A percentile compares a stretch with the other conserved stretches of the same genome.
These are phyloP conservation scores for Catocala nupta DNA, from an alignment of 2,888 invertebrate species.

Conservation along the genomic window DNA sequence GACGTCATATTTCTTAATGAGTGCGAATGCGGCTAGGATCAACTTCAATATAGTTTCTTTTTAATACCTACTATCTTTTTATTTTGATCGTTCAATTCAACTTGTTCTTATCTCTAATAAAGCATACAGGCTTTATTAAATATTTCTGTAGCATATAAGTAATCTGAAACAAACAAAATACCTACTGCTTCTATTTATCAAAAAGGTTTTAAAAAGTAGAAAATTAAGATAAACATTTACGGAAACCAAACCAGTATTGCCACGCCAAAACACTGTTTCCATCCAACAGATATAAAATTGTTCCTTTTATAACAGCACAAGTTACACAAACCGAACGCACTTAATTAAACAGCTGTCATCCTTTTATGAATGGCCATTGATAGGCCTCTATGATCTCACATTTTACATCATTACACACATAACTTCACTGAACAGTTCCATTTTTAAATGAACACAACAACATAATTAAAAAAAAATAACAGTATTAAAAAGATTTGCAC, in stretches of 20 bases:
- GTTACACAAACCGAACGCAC: conserved; percentile 11
- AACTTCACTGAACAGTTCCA: conserved; percentile 10
- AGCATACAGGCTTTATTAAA: too few relatives aligned
- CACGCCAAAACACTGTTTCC: neutral
- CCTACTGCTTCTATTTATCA: too few relatives aligned
- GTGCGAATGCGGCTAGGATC: too few relatives aligned
- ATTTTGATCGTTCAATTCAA: too few relatives aligned
- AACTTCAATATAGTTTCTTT: too few relatives aligned
- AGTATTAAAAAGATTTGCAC: conserved; percentile 2
- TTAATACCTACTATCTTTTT: too few relatives aligned
- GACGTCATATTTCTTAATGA: too few relatives aligned
- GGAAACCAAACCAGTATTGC: neutral
- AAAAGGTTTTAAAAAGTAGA: too few relatives aligned
- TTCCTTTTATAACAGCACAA: neutral
- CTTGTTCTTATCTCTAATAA: too few relatives aligned
- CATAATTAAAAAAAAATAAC: neutral
- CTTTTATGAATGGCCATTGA: conserved; percentile 33
- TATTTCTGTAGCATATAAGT: too few relatives aligned
- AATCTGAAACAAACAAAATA: too few relatives aligned
- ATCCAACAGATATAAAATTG: neutral
- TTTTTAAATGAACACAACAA: neutral
- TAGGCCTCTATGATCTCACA: conserved; percentile 17
- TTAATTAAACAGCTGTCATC: conserved; percentile 25
- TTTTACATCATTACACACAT: conserved; percentile 16
- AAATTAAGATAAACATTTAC: too few relatives aligned